phyloP scores from a whole-genome alignment of 2,888 invertebrate genomes.

The Fabriciana adippe region DNA sequence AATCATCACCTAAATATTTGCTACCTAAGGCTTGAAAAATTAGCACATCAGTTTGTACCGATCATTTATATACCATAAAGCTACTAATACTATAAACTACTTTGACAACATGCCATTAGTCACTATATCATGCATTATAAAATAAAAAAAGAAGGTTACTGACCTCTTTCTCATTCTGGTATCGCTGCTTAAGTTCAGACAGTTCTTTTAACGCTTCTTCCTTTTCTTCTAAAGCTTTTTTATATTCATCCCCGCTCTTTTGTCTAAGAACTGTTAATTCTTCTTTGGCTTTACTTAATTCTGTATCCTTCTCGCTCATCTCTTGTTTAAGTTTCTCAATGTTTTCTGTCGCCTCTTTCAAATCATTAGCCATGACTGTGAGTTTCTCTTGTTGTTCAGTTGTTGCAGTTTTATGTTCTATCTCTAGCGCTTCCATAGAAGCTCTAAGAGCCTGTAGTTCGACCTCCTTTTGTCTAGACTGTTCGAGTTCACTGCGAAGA shows the following conservation, averaged over 20 bases:
- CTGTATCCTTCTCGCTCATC: slow-evolving; percentile 61
- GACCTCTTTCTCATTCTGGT: slow-evolving; percentile 73
- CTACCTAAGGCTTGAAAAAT: not conserved
- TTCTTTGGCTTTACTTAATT: slow-evolving; percentile 64
- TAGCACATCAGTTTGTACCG: not conserved
- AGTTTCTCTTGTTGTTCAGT: slow-evolving; percentile 71
- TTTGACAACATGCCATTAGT: slow-evolving; percentile 24
- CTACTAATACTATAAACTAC: not conserved
- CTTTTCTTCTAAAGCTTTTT: slow-evolving; percentile 65
- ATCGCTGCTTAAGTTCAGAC: slow-evolving; percentile 57
- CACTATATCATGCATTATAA: not conserved
- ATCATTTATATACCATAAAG: slow-evolving; percentile 2
- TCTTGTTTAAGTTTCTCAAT: slow-evolving; percentile 62
- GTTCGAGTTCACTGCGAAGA: slow-evolving; percentile 70
- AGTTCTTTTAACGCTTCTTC: slow-evolving; percentile 64
- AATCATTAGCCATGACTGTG: slow-evolving; percentile 57
- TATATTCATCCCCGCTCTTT: slow-evolving; percentile 69
- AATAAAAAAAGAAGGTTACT: slow-evolving; percentile 46
- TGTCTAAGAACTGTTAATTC: slow-evolving; percentile 63
- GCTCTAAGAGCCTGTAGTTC: slow-evolving; percentile 72
- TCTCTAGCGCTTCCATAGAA: slow-evolving; percentile 69
- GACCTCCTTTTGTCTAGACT: slow-evolving; percentile 81
- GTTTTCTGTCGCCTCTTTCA: slow-evolving; percentile 66
- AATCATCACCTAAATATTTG: not conserved
- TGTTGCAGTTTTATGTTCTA: slow-evolving; percentile 69